Evolutionary conservation across 2,888 invertebrate genomes (phyloP).

Genomic region (Antheraea assamensis): DNA sequence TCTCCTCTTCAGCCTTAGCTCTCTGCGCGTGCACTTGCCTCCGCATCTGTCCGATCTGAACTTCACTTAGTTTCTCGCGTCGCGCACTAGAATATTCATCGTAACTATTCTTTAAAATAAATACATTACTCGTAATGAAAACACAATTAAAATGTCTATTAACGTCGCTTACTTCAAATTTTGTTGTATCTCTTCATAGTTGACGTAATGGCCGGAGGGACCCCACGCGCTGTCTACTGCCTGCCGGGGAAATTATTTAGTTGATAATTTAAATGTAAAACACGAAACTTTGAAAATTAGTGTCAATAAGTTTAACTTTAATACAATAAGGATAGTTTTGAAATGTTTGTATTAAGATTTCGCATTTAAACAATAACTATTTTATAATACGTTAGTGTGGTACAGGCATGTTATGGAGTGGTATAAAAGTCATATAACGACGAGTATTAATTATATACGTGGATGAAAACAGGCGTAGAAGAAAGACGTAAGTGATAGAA

Average conservation of each 20-base stretch:
- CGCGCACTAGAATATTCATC: slow-evolving; percentile 70
- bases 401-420: too few species aligned
- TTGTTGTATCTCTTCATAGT: slow-evolving; percentile 92
- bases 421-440: too few species aligned
- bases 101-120: slow-evolving; percentile 22
- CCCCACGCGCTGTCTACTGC: slow-evolving; percentile 78
- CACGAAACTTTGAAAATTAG: too few species aligned
- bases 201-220: slow-evolving; percentile 87
- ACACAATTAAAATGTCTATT: neutral
- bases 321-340: too few species aligned
- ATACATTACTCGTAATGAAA: slow-evolving; percentile 2
- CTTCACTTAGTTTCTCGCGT: slow-evolving; percentile 89
- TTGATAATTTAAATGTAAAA: too few species aligned
- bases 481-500: too few species aligned
- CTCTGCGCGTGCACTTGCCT: slow-evolving; percentile 90
- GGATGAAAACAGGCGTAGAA: too few species aligned
- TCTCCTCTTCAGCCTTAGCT: slow-evolving; percentile 91
- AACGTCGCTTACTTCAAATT: slow-evolving; percentile 87
- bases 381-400: too few species aligned
- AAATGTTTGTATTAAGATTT: too few species aligned
- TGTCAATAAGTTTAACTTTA: too few species aligned
- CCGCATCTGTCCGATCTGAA: slow-evolving; percentile 91
- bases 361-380: too few species aligned
- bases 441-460: too few species aligned
- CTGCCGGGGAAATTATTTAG: slow-evolving; percentile 38